Evolutionary conservation across 1,140 invertebrate genomes (phyloP).

Genomic region (Bombus cullumanus): DNA sequence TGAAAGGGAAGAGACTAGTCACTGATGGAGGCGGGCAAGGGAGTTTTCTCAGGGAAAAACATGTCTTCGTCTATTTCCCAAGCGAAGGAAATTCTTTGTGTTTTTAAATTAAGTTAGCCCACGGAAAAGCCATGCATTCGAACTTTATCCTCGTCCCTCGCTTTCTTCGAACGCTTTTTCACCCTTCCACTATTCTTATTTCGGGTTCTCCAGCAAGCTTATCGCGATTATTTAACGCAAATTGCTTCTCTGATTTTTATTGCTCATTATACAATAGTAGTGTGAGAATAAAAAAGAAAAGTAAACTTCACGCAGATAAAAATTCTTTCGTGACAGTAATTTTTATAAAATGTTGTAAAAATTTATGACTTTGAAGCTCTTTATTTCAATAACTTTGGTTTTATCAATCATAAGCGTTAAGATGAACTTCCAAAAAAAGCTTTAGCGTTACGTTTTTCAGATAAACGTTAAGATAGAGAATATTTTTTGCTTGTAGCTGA

Average conservation of each 20-base stretch:
- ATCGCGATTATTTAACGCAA: constrained; percentile 13
- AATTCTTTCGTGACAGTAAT: too few species aligned
- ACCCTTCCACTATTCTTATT: not conserved
- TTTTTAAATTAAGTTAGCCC: constrained; percentile 70
- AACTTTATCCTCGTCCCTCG: constrained; percentile 52
- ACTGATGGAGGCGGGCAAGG: constrained; percentile 47
- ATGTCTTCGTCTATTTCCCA: constrained; percentile 65
- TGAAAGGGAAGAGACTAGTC: not conserved
- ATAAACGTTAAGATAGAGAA: not conserved
- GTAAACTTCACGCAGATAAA: not conserved
- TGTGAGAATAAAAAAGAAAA: too few species aligned
- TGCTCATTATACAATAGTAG: too few species aligned
- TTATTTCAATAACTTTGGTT: too few species aligned
- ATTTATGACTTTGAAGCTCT: too few species aligned
- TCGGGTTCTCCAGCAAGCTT: not conserved
- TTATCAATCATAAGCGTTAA: not conserved
- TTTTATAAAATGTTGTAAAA: too few species aligned
- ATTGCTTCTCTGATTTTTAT: not conserved
- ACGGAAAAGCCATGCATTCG: constrained; percentile 54
- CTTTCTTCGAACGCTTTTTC: constrained; percentile 47
- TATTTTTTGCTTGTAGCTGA: not conserved
- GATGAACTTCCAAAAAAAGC: not conserved
- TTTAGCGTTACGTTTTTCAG: not conserved
- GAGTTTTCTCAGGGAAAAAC: constrained; percentile 62
- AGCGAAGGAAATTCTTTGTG: constrained; percentile 65